A percentile compares a stretch with the other conserved stretches of the same genome.
These are phyloP conservation scores for Strigamia maritima DNA, from an alignment of 2,888 invertebrate species.

Conservation along the genomic window DNA sequence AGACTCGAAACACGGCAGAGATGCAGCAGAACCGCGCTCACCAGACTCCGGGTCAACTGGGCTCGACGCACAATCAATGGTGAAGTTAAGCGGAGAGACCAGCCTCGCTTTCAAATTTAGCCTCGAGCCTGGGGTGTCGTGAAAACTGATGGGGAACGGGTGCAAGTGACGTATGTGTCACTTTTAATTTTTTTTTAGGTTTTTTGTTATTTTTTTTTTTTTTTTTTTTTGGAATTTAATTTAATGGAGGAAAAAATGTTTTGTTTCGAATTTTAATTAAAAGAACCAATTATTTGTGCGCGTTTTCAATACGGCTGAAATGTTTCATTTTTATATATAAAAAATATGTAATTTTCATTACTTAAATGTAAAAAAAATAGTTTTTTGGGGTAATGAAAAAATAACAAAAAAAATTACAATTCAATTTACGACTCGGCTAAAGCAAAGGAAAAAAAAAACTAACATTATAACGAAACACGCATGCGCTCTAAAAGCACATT, in stretches of 20 bases:
- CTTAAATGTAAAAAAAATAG: not conserved
- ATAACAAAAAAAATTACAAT: not conserved
- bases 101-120: constrained; percentile 20
- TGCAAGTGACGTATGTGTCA: not conserved
- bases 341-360: not conserved
- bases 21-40: not conserved
- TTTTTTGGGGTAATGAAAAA: not conserved
- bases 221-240: not conserved
- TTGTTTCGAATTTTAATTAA: constrained; percentile 2
- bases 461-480: not conserved
- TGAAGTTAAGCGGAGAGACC: constrained; percentile 26
- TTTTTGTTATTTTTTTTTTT: not conserved
- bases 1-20: not conserved
- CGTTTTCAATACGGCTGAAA: not conserved
- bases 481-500: constrained; percentile 28
- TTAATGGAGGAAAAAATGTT: not conserved
- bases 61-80: constrained; percentile 23
- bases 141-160: not conserved
- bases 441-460: not conserved
- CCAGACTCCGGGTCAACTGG: constrained; percentile 18
- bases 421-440: not conserved
- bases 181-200: not conserved
- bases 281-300: not conserved
- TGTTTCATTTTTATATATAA: not conserved
- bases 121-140: not conserved